Evolutionary conservation across 1,140 invertebrate genomes (phyloP).

Genomic region (Carcinoscorpius rotundicauda): DNA sequence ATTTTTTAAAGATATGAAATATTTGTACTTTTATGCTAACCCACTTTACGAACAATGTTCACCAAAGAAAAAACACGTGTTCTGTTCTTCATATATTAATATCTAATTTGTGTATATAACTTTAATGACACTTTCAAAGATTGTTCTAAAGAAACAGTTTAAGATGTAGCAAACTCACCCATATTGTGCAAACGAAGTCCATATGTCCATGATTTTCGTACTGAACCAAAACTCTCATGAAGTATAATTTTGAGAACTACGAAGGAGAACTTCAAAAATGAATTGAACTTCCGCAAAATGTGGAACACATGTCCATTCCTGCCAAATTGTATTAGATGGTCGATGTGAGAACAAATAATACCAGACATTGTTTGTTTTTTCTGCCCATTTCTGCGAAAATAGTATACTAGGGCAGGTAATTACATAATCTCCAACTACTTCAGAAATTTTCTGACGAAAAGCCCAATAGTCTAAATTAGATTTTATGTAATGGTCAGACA

Average conservation of each 20-base stretch:
- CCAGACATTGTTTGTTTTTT: slow-evolving; percentile 6
- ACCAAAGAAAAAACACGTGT: no score
- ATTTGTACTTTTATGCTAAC: no score
- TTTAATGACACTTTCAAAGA: no score
- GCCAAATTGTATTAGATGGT: slow-evolving; percentile 1
- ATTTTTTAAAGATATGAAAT: no score
- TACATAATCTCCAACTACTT: slow-evolving; percentile 15
- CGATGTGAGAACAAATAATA: slow-evolving; percentile 20
- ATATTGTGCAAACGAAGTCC: slow-evolving; percentile 18
- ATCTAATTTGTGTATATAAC: no score
- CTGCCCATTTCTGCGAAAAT: slow-evolving; percentile 14
- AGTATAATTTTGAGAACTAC: slow-evolving; percentile 7
- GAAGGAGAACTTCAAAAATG: slow-evolving; percentile 18
- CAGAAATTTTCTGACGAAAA: slow-evolving; percentile 5
- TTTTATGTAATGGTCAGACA: neutral
- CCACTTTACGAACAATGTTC: no score
- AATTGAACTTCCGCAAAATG: slow-evolving; percentile 21
- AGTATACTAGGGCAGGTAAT: slow-evolving; percentile 14
- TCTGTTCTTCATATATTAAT: no score
- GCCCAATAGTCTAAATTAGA: neutral
- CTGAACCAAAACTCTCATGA: slow-evolving; percentile 15
- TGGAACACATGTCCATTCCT: slow-evolving; percentile 16
- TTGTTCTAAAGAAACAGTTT: no score
- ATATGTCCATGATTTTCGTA: slow-evolving; percentile 19
- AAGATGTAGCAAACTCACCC: slow-evolving; percentile 12